Conservation (phyloP, 2,113 vertebrate genomes). For the Asarcornis scutulata region DNA sequence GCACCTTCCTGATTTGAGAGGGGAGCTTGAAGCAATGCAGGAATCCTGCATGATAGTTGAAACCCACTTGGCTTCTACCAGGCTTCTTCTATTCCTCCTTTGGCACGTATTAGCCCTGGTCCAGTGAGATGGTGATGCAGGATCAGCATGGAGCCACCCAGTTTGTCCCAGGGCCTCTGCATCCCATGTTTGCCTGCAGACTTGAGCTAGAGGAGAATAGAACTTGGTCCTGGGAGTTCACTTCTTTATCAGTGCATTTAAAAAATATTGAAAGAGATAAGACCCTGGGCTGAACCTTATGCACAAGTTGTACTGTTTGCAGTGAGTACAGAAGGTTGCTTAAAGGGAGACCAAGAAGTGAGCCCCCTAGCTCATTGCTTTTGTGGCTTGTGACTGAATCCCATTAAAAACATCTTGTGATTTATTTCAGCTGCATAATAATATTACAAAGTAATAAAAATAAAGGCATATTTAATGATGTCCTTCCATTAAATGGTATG, state of each 20-base stretch:
- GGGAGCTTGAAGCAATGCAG: background rate
- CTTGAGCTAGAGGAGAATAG: background rate
- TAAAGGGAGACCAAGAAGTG: background rate
- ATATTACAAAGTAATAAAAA: conserved; percentile 66
- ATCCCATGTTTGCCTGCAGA: background rate
- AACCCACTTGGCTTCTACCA: background rate
- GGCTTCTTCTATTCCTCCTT: background rate
- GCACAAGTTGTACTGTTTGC: background rate
- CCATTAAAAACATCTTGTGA: conserved; percentile 51
- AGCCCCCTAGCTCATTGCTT: background rate
- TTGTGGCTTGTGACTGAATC: conserved; percentile 35
- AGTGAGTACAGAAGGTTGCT: background rate
- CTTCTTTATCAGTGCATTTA: background rate
- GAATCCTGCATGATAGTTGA: accelerated
- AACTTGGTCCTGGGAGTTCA: background rate
- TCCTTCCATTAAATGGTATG: conserved; percentile 62
- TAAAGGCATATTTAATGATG: conserved; percentile 64
- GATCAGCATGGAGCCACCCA: background rate
- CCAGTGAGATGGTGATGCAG: background rate
- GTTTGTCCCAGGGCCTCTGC: background rate
- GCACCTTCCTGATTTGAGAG: background rate
- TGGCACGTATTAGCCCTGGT: background rate
- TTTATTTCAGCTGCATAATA: conserved; percentile 64
- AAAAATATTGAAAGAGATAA: background rate
- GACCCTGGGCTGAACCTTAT: background rate